phyloP scores from a whole-genome alignment of 2,797 vertebrate genomes.

The Chaetophractus vellerosus region DNA sequence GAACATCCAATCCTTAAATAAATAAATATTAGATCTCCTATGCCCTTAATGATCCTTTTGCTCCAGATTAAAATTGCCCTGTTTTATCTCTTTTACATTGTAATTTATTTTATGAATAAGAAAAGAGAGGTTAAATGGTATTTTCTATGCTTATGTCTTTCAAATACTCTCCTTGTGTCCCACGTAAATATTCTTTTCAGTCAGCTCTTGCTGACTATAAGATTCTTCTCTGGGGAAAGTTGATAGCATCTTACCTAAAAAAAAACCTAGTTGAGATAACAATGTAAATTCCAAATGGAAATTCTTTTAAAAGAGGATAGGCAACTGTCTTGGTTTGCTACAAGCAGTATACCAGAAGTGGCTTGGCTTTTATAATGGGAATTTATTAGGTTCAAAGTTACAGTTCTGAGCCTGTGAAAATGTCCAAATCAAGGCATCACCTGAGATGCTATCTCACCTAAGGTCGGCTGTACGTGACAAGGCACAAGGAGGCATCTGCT shows the following conservation, averaged over 20 bases:
- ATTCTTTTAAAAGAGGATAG: background rate
- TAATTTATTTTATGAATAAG: conserved; percentile 1
- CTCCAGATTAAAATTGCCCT: background rate
- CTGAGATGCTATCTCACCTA: too few species aligned
- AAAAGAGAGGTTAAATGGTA: background rate
- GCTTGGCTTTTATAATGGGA: too few species aligned
- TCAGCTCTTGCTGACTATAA: background rate
- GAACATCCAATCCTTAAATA: background rate
- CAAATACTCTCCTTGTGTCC: background rate
- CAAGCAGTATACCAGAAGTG: too few species aligned
- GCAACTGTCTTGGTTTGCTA: too few species aligned
- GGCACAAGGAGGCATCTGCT: too few species aligned
- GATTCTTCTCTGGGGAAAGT: background rate
- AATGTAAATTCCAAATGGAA: background rate
- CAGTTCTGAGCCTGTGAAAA: too few species aligned
- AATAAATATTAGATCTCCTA: background rate
- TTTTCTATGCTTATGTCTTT: background rate
- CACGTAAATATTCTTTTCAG: background rate
- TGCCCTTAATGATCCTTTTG: background rate
- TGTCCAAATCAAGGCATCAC: too few species aligned
- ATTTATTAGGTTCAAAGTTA: too few species aligned
- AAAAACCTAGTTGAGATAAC: background rate
- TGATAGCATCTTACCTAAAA: background rate
- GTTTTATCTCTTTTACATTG: background rate
- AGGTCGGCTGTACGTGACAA: too few species aligned